These are phyloP conservation scores for Metalampra italica DNA, from an alignment of 2,888 invertebrate species.

Conservation along the genomic window DNA sequence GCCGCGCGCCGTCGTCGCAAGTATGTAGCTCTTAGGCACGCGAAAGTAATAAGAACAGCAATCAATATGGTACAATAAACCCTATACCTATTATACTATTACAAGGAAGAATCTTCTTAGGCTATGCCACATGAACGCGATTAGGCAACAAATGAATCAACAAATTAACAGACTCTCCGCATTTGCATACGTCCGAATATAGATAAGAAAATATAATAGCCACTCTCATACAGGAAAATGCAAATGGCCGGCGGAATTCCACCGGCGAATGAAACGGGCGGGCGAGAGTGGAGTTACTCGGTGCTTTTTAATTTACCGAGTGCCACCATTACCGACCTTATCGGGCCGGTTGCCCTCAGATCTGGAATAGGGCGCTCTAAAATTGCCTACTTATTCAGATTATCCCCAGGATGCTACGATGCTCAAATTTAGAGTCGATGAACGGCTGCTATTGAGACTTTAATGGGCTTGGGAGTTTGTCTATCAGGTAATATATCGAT, in stretches of 20 bases:
- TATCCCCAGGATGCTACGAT: slow-evolving; percentile 46
- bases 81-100: too few relatives aligned
- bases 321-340: slow-evolving; percentile 54
- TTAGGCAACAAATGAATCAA: slow-evolving; percentile 2
- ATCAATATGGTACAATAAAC: too few relatives aligned
- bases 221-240: slow-evolving; percentile 43
- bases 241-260: slow-evolving; percentile 47
- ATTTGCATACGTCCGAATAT: background rate
- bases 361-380: slow-evolving; percentile 51
- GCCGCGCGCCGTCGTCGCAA: too few relatives aligned
- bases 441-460: slow-evolving; percentile 46
- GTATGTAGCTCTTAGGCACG: too few relatives aligned
- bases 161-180: background rate
- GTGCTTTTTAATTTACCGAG: slow-evolving; percentile 66
- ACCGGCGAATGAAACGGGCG: slow-evolving; percentile 15
- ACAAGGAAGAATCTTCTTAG: too few relatives aligned
- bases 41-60: too few relatives aligned
- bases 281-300: slow-evolving; percentile 38
- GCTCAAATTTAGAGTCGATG: slow-evolving; percentile 45
- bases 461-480: slow-evolving; percentile 39
- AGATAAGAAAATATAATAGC: slow-evolving; percentile 17
- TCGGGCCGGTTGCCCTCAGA: slow-evolving; percentile 48
- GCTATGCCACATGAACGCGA: background rate
- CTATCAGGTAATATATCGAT: slow-evolving; percentile 30
- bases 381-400: slow-evolving; percentile 56